Evolutionary conservation across 2,888 invertebrate species (phyloP).

Genomic region (Caenorhabditis japonica): DNA sequence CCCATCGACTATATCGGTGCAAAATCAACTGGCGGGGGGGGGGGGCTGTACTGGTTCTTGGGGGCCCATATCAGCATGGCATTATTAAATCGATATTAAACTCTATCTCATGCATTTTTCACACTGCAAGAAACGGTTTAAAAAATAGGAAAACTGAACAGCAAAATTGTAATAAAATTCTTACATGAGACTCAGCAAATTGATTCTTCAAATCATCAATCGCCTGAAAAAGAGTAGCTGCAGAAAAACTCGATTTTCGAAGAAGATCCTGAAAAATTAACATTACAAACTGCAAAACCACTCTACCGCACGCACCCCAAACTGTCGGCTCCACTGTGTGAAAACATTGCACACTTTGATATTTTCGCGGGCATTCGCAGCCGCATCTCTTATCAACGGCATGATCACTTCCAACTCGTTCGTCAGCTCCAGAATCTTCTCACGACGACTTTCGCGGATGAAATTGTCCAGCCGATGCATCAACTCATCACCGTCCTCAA

Average conservation of each 20-base stretch:
- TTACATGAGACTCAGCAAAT: conserved; percentile 60
- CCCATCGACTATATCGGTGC: no score
- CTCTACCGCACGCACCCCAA: conserved; percentile 40
- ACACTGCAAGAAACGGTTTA: neutral
- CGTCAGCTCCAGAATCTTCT: conserved; percentile 60
- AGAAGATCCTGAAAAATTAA: conserved; percentile 45
- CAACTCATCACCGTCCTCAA: conserved; percentile 54
- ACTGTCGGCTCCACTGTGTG: conserved; percentile 68
- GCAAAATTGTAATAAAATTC: no score
- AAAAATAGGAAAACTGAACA: no score
- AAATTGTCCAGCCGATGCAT: conserved; percentile 52
- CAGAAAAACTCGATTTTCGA: conserved; percentile 42
- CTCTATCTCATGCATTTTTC: no score
- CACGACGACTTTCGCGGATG: conserved; percentile 62
- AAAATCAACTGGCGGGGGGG: no score
- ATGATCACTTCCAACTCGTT: conserved; percentile 64
- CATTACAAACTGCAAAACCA: neutral
- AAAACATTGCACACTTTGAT: conserved; percentile 68
- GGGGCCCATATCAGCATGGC: no score
- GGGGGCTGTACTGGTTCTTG: no score
- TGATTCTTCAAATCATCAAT: conserved; percentile 66
- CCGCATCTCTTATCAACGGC: conserved; percentile 68
- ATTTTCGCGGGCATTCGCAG: conserved; percentile 66
- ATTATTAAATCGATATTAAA: no score
- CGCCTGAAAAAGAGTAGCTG: conserved; percentile 59